A percentile compares a stretch with the other conserved stretches of the same genome.
Evolutionary conservation across 2,113 vertebrate species (phyloP).

Genomic region (Anguilla japonica): DNA sequence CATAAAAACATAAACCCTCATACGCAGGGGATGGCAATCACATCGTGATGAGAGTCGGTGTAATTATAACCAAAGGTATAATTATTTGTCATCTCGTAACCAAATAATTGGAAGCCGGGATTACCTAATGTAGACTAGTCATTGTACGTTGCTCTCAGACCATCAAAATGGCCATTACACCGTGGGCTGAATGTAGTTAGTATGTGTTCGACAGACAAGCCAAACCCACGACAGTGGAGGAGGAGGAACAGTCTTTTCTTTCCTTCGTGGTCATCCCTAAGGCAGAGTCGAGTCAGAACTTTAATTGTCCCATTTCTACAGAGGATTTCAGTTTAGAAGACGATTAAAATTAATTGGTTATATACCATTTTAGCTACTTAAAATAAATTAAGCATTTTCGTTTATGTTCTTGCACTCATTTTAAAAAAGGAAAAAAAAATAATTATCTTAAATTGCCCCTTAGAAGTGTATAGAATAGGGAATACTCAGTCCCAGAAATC

Average conservation of each 20-base stretch:
- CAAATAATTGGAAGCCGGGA: neutral
- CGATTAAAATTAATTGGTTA: constrained; percentile 73
- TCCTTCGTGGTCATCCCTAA: constrained; percentile 34
- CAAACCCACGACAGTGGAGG: neutral
- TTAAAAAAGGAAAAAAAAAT: constrained; percentile 61
- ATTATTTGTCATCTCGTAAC: constrained; percentile 51
- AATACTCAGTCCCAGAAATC: constrained; percentile 74
- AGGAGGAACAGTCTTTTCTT: constrained; percentile 13
- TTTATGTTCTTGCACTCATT: constrained; percentile 50
- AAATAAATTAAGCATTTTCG: constrained; percentile 42
- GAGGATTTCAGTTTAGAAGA: constrained; percentile 63
- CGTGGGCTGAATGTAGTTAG: neutral
- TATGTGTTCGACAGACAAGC: constrained; percentile 5
- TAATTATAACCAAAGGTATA: constrained; percentile 61
- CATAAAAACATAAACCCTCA: constrained; percentile 60
- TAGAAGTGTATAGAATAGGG: constrained; percentile 73
- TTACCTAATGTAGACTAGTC: neutral
- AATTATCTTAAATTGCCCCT: constrained; percentile 66
- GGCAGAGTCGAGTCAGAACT: constrained; percentile 31
- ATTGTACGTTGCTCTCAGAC: neutral
- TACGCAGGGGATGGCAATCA: constrained; percentile 51
- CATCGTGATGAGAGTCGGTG: constrained; percentile 57
- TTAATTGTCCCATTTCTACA: constrained; percentile 48
- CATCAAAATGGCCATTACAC: neutral
- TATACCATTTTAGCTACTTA: constrained; percentile 61